Percentiles rank a stretch among this genome's conserved stretches.
phyloP scores from a whole-genome alignment of 53 echinoderm and acorn worm genomes.

The Zoroaster sp. region DNA sequence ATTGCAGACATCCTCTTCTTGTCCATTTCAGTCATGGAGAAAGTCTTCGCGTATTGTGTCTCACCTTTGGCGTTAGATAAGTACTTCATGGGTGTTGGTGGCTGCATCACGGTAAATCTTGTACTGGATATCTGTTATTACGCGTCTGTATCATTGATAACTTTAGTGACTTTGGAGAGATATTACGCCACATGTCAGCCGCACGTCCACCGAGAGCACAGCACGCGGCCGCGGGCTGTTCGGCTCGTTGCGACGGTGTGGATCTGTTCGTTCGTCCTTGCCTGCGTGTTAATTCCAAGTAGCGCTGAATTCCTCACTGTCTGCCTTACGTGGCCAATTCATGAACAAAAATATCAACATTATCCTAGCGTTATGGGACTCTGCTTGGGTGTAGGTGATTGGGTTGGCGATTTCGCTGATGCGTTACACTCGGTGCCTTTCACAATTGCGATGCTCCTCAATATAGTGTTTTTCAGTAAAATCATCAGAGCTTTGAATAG shows the following conservation, averaged over 20 bases:
- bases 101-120: constrained; percentile 30
- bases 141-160: constrained; percentile 34
- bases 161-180: constrained; percentile 48
- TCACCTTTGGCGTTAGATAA: constrained; percentile 19
- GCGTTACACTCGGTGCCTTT: constrained; percentile 11
- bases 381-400: neutral
- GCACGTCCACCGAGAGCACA: constrained; percentile 28
- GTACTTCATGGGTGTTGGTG: constrained; percentile 25
- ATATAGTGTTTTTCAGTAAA: constrained; percentile 26
- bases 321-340: constrained; percentile 26
- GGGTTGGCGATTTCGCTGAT: constrained; percentile 28
- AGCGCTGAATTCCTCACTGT: neutral
- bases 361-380: constrained; percentile 35
- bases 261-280: constrained; percentile 21
- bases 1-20: constrained; percentile 23
- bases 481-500: constrained; percentile 51
- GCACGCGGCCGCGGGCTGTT: constrained; percentile 30
- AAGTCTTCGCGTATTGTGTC: constrained; percentile 1
- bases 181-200: constrained; percentile 52
- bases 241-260: constrained; percentile 32
- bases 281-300: constrained; percentile 24
- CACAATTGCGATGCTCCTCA: constrained; percentile 38
- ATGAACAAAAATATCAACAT: neutral
- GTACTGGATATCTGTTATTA: constrained; percentile 34
- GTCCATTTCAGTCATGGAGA: constrained; percentile 11